phyloP scores from a whole-genome alignment of 2,113 vertebrate genomes.

The Reinhardtius hippoglossoides region DNA sequence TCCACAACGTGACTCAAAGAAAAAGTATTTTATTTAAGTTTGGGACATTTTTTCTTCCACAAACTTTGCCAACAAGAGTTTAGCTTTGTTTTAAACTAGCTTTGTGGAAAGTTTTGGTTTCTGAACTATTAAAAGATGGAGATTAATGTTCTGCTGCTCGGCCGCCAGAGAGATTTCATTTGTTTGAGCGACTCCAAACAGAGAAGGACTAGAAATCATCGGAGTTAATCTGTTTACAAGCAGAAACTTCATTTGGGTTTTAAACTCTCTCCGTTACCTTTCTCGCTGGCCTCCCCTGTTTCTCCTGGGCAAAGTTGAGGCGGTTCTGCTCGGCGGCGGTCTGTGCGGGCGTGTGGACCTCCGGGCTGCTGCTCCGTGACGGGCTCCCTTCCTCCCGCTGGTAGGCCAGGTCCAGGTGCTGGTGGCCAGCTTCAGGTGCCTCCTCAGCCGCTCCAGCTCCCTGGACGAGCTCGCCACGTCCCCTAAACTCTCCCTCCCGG shows the following conservation, averaged over 20 bases:
- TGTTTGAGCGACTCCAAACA: too few species aligned
- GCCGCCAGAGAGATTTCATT: too few species aligned
- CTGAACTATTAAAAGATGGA: too few species aligned
- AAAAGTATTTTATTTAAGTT: not conserved
- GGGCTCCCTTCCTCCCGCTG: slow-evolving; percentile 80
- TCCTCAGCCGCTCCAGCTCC: slow-evolving; percentile 83
- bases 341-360: slow-evolving; percentile 79
- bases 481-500: slow-evolving; percentile 71
- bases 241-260: not conserved
- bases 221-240: not conserved
- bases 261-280: slow-evolving; percentile 68
- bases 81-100: not conserved
- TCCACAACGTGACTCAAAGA: not conserved
- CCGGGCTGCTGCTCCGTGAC: slow-evolving; percentile 86
- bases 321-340: slow-evolving; percentile 88
- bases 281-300: slow-evolving; percentile 81
- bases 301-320: slow-evolving; percentile 89
- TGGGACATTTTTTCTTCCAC: not conserved
- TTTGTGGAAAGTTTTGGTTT: too few species aligned
- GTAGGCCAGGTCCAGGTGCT: slow-evolving; percentile 89
- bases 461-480: slow-evolving; percentile 65
- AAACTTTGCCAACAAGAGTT: not conserved
- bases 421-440: slow-evolving; percentile 89
- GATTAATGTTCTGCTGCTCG: too few species aligned
- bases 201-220: not conserved